Conservation (phyloP, 2,113 vertebrate species). For the Lagopus leucura region DNA sequence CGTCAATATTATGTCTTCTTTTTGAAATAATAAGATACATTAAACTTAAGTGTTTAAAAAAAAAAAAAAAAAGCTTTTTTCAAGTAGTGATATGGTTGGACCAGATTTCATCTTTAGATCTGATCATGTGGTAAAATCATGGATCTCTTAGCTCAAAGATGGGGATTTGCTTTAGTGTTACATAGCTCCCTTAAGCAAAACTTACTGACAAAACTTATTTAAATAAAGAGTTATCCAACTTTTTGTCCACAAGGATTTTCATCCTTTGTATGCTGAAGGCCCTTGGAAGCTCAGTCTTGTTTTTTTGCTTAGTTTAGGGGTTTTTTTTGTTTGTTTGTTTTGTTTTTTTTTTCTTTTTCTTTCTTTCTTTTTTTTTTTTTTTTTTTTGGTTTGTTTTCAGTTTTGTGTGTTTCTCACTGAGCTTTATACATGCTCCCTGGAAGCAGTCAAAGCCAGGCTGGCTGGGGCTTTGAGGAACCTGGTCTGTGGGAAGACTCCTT, state of each 20-base stretch:
- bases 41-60: background rate
- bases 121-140: background rate
- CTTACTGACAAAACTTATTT: background rate
- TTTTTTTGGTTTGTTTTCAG: background rate
- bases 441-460: no score
- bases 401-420: background rate
- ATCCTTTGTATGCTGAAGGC: background rate
- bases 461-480: no score
- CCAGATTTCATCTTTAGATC: background rate
- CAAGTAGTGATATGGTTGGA: background rate
- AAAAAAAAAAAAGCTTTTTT: background rate
- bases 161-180: background rate
- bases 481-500: no score
- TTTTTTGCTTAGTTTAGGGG: background rate
- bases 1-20: background rate
- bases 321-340: no score
- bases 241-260: background rate
- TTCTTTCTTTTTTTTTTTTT: no score
- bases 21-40: background rate
- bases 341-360: background rate
- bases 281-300: background rate
- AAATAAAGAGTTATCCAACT: background rate
- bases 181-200: background rate
- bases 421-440: background rate
- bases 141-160: background rate